Conservation (phyloP, 2,113 vertebrate species). For the Balaeniceps rex region DNA sequence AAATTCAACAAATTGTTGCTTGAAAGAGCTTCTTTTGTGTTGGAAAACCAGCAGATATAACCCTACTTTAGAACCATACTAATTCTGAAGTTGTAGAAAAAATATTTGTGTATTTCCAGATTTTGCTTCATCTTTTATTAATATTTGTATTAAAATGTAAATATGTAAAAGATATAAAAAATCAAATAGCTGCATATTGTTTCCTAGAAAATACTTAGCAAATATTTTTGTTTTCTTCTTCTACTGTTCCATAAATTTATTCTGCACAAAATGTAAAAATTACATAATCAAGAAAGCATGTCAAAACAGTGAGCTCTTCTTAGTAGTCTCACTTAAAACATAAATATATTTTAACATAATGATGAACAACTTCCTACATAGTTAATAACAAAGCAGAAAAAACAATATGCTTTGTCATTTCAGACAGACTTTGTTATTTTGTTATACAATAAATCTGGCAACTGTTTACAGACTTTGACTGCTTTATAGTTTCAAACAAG, state of each 20-base stretch:
- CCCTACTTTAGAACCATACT: neutral
- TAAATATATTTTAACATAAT: neutral
- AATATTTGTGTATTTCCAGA: neutral
- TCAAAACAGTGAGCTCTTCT: neutral
- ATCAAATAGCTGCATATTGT: neutral
- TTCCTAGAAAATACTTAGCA: neutral
- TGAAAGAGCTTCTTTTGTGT: neutral
- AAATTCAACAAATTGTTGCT: neutral
- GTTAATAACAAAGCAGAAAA: neutral
- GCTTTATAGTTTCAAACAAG: neutral
- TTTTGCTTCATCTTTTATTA: neutral
- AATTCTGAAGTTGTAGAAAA: neutral
- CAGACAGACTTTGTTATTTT: constrained; percentile 7
- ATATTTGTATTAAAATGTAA: neutral
- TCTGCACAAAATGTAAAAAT: neutral
- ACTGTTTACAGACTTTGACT: neutral
- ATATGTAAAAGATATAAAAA: neutral
- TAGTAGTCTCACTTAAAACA: neutral
- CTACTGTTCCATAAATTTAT: neutral
- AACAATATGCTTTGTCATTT: neutral
- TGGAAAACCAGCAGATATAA: neutral
- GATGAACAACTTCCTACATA: neutral
- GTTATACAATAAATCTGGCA: neutral
- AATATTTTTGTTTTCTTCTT: neutral
- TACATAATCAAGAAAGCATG: neutral